Base-by-base conservation (phyloP, 2,888 invertebrate genomes). In the Phortica magna region DNA sequence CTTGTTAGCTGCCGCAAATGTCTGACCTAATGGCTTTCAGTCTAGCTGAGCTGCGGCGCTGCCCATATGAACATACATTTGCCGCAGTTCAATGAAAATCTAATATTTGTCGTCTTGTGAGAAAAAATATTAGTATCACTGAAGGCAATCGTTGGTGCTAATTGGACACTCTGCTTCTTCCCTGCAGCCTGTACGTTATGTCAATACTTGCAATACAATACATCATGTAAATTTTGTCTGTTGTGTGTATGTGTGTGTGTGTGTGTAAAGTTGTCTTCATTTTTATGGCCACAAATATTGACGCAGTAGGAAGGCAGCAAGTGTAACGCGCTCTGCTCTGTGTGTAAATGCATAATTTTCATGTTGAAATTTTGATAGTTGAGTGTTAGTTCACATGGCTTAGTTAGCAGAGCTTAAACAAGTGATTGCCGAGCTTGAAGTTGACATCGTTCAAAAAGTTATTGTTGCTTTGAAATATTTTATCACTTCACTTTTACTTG, bases 251-350 rank as follows among this genome's bases (percentile, higher is more conserved):
- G 31, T 31, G 31, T 31, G 31, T 48, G 48, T 48, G 48, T 12
- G 1, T 14, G 48, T 48, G 48, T 48, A 48, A 48, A 48, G 48
- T 48, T 48, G 39, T 14, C 64, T 67, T 67, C 55, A 9, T 71
- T 71, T 71, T 71, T 71, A 71, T 71, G 31, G 70, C 17, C 70
- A 53, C 55, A 71, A 71, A 71, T 71, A 71, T 71, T 71, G 41
- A 42, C 53, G 7, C 12, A 31, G 42, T 39, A 67, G n/a, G 55
- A 48, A 68, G 53, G 53, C 55, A 22, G 53, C 39, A 70, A 70
- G 41, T 48, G 68, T 70, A 31, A 55, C 48, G 48, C 9, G 2
- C 7, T 2, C 10, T 48, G 10, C 10, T 14, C 14, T 0, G 7
- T 48, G 0, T 12, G 48, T 48, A 48, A 48, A 9, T 48, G 48